Evolutionary conservation across 2,113 vertebrate species (phyloP).

Genomic region (Electrona antarctica): DNA sequence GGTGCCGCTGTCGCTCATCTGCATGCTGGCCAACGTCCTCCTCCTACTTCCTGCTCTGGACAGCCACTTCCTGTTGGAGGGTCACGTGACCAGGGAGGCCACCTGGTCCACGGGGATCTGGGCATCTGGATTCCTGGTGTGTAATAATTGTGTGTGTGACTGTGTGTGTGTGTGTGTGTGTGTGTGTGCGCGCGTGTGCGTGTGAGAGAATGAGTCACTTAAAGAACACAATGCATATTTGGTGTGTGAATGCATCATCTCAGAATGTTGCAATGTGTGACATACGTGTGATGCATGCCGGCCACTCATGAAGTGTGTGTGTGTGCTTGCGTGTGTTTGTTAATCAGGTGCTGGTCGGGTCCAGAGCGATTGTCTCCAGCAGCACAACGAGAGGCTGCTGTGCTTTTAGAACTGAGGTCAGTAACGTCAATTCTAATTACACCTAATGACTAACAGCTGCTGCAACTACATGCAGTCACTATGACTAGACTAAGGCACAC

Average conservation of each 20-base stretch:
- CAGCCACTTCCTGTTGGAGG: constrained; percentile 69
- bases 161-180: constrained; percentile 1
- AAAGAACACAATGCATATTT: not conserved
- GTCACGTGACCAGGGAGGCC: constrained; percentile 81
- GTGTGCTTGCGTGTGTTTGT: not conserved
- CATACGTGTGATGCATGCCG: not conserved
- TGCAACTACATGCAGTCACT: too few species aligned
- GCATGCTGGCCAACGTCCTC: constrained; percentile 80
- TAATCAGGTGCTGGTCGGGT: constrained; percentile 68
- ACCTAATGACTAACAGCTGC: too few species aligned
- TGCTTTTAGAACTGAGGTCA: constrained; percentile 72
- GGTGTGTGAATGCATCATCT: not conserved
- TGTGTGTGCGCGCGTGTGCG: constrained; percentile 2
- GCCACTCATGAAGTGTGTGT: not conserved
- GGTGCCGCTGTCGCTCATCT: constrained; percentile 76
- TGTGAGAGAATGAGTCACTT: not conserved
- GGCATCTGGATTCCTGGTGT: constrained; percentile 84
- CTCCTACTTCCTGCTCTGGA: constrained; percentile 82
- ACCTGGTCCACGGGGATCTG: constrained; percentile 80
- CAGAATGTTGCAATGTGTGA: not conserved
- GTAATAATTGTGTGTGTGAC: constrained; percentile 13
- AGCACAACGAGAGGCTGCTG: constrained; percentile 69
- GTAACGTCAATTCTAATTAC: not conserved
- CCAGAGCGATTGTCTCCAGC: constrained; percentile 53
- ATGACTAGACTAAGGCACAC: too few species aligned